Evolutionary conservation across 2,888 invertebrate genomes (phyloP).

Genomic region (Lomographa bimaculata): DNA sequence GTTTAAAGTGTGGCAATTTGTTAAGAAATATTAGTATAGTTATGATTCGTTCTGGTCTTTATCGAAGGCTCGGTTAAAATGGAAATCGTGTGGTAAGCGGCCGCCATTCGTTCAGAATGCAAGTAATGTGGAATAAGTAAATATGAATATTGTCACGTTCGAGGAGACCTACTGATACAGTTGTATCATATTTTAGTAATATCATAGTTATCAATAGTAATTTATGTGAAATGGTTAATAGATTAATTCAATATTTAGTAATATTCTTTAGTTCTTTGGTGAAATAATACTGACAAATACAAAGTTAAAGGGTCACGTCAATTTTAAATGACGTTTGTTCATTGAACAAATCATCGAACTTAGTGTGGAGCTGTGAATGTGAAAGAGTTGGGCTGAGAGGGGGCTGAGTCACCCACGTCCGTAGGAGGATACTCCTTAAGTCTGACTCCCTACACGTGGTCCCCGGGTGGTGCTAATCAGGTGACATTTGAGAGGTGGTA

Average conservation of each 20-base stretch:
- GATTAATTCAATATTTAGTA: not conserved
- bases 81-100: slow-evolving; percentile 9
- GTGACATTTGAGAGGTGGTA: too few relatives aligned
- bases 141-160: slow-evolving; percentile 23
- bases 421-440: too few relatives aligned
- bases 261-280: too few relatives aligned
- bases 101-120: slow-evolving; percentile 3
- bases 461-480: too few relatives aligned
- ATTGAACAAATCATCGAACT: too few relatives aligned
- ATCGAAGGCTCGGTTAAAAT: slow-evolving; percentile 10
- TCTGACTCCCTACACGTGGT: too few relatives aligned
- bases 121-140: not conserved
- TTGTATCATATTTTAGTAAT: slow-evolving; percentile 13
- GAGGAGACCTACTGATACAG: slow-evolving; percentile 26
- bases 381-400: too few relatives aligned
- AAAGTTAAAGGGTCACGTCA: too few relatives aligned
- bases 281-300: too few relatives aligned
- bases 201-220: slow-evolving; percentile 14
- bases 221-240: slow-evolving; percentile 10
- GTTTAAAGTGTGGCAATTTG: not conserved
- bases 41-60: not conserved
- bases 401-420: too few relatives aligned
- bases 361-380: too few relatives aligned
- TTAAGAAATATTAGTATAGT: slow-evolving; percentile 3
- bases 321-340: too few relatives aligned